These are phyloP conservation scores for Channallabes apus DNA, from an alignment of 2,797 vertebrate species.

Conservation along the genomic window DNA sequence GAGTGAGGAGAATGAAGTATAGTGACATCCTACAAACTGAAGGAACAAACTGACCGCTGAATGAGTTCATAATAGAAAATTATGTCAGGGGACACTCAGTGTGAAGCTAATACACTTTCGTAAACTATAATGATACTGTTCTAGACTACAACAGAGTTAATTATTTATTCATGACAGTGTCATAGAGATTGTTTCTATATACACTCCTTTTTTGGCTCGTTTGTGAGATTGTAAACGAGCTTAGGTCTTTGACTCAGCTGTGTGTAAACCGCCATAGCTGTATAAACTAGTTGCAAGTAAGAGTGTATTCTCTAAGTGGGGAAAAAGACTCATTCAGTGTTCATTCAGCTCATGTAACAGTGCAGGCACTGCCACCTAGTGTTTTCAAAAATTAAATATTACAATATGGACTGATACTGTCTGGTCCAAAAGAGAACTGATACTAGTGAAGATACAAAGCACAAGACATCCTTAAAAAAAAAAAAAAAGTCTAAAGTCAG, in stretches of 20 bases:
- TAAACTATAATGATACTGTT: not conserved
- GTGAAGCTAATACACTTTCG: not conserved
- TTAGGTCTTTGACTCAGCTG: slow-evolving; percentile 42
- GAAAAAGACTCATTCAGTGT: not conserved
- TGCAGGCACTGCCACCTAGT: slow-evolving; percentile 81
- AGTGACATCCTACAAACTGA: slow-evolving; percentile 42
- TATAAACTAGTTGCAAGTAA: slow-evolving; percentile 10
- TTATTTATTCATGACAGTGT: slow-evolving; percentile 3
- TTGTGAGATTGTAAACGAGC: slow-evolving; percentile 6
- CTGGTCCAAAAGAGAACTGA: not conserved
- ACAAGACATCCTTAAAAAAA: not conserved
- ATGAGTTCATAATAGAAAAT: not conserved
- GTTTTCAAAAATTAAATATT: slow-evolving; percentile 64
- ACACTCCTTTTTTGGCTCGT: slow-evolving; percentile 8
- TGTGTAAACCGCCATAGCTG: not conserved
- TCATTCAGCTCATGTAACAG: slow-evolving; percentile 65
- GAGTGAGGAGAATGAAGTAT: slow-evolving; percentile 41
- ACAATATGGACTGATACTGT: not conserved
- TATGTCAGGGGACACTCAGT: not conserved
- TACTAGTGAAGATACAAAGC: not conserved
- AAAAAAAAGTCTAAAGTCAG: not conserved
- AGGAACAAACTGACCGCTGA: slow-evolving; percentile 53
- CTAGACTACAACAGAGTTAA: not conserved
- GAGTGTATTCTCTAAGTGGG: not conserved
- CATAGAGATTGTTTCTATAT: not conserved